Base-by-base conservation (phyloP, 2,888 invertebrate species). In the Ametastegia equiseti region DNA sequence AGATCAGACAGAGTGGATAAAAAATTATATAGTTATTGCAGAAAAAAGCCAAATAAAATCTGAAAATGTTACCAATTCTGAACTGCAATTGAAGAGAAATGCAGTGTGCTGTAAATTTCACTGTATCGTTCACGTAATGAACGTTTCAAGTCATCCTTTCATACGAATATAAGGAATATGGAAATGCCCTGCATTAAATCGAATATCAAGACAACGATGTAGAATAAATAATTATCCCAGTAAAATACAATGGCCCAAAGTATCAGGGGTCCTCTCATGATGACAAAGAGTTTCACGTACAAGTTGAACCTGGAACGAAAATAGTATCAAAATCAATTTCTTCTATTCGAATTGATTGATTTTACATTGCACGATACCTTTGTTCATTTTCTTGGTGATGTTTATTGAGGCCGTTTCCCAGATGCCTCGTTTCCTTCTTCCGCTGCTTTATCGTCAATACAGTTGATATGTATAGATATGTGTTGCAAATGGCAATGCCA, bases 41-140 rank as follows among this genome's bases (percentile, higher is more conserved):
- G n/a, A n/a, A n/a, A n/a, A n/a, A n/a, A n/a, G n/a, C n/a, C n/a
- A n/a, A n/a, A n/a, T n/a, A n/a, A n/a, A n/a, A n/a, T n/a, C n/a
- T n/a, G n/a, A n/a, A n/a, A n/a, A n/a, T n/a, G n/a, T n/a, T n/a
- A n/a, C n/a, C n/a, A n/a, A n/a, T n/a, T n/a, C n/a, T n/a, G n/a
- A n/a, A n/a, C n/a, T n/a, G n/a, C 33, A 9, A 42, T 1, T 39
- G 67, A 9, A 67, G 36, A 39, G 19, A 2, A 15, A 23, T 1
- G 15, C 9, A 50, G 15, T n/a, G 7, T 39, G 67, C 42, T 23
- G 94, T n/a, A n/a, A n/a, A 23, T 67, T 9, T n/a, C 39, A 9
- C 15, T 13, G 23, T 19, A 67, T 67, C 19, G 39, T 67, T 39
- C 1, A 3, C 23, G 67, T 36, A 67, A 7, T 67, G n/a, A 67